Percentiles rank a stretch among this genome's conserved stretches.
Evolutionary conservation across 2,888 invertebrate genomes (phyloP).

Genomic region (Trachelus troglodyta): DNA sequence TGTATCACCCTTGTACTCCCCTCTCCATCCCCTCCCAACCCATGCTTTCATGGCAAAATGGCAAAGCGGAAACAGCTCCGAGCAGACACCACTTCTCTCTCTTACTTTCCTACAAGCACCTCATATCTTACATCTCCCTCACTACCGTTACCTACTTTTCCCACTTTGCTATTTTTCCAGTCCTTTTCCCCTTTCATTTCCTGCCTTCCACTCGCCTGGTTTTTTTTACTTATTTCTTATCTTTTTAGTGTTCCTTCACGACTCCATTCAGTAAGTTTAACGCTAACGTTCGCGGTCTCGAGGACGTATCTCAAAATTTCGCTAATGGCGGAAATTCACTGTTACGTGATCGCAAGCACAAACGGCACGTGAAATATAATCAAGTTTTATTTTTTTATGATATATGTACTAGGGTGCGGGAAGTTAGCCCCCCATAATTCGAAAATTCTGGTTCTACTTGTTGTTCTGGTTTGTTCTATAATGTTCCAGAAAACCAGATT

Average conservation of each 20-base stretch:
- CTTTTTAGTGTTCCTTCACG: background rate
- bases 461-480: too few species aligned
- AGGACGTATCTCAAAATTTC: background rate
- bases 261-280: background rate
- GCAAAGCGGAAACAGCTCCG: background rate
- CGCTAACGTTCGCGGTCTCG: background rate
- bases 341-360: background rate
- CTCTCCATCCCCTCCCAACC: background rate
- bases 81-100: background rate
- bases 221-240: background rate
- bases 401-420: too few species aligned
- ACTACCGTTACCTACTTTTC: background rate
- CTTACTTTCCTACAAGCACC: background rate
- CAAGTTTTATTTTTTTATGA: background rate
- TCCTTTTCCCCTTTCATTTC: background rate
- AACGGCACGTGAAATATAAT: background rate
- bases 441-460: too few species aligned
- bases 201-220: too few species aligned
- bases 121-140: background rate
- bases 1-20: conserved; percentile 5
- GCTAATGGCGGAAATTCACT: background rate
- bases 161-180: background rate
- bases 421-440: too few species aligned
- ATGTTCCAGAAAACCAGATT: too few species aligned
- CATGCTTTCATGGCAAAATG: background rate